These are phyloP conservation scores for Drosophila aff. DNA, from an alignment of 1,140 invertebrate species.

Conservation along the genomic window DNA sequence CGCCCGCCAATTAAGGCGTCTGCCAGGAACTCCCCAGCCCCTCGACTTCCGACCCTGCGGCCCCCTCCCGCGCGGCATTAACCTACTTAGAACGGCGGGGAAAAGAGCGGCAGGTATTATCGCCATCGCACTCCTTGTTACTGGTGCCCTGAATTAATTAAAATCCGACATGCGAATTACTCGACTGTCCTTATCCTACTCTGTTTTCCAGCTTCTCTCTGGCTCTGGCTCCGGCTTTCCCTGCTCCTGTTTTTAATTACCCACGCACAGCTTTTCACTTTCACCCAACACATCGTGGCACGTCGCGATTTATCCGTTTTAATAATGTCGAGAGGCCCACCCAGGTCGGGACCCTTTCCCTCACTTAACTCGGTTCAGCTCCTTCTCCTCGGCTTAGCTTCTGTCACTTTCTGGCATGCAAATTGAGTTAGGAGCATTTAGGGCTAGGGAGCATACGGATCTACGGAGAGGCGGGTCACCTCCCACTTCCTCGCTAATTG, in stretches of 20 bases:
- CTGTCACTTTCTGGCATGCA: slow-evolving; percentile 43
- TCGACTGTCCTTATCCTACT: slow-evolving; percentile 47
- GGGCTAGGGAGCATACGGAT: slow-evolving; percentile 65
- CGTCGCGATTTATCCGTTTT: slow-evolving; percentile 80
- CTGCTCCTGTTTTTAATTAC: slow-evolving; percentile 67
- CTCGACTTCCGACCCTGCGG: not conserved
- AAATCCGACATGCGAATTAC: slow-evolving; percentile 80
- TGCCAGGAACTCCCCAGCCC: slow-evolving; percentile 9
- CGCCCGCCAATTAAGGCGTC: slow-evolving; percentile 75
- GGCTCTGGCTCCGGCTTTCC: slow-evolving; percentile 1
- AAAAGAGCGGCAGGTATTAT: slow-evolving; percentile 36
- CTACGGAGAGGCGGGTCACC: not conserved
- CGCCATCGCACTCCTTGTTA: slow-evolving; percentile 21
- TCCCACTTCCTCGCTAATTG: slow-evolving; percentile 31
- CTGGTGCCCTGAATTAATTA: slow-evolving; percentile 74
- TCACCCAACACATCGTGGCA: slow-evolving; percentile 67
- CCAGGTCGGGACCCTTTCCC: slow-evolving; percentile 1
- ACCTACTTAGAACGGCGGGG: slow-evolving; percentile 61
- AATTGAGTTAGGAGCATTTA: slow-evolving; percentile 71
- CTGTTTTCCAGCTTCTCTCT: slow-evolving; percentile 27
- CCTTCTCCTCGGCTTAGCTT: slow-evolving; percentile 8
- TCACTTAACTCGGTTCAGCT: slow-evolving; percentile 11
- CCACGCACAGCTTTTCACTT: slow-evolving; percentile 82
- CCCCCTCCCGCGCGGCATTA: slow-evolving; percentile 50
- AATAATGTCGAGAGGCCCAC: slow-evolving; percentile 58